Base-by-base conservation (phyloP, 2,888 invertebrate genomes). In the Drosophila buzzatii region DNA sequence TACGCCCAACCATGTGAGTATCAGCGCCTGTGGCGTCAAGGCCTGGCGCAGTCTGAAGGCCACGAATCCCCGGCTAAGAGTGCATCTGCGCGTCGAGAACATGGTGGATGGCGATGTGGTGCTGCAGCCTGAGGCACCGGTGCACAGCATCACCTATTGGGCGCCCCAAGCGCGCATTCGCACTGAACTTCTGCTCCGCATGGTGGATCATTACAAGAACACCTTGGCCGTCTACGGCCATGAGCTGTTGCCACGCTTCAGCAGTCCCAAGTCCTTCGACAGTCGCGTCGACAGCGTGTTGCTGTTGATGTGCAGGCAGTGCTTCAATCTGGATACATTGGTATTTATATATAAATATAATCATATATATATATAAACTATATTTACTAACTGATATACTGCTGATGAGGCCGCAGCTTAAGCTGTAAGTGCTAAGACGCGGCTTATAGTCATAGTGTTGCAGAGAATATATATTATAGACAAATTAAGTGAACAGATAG, bases 51-150 rank as follows among this genome's bases (percentile, higher is more conserved):
- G 82, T 31, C 91, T 94, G 7, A 94, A 94, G 62, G 92, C 93
- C 59, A 94, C 94, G 59, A 96, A 96, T 92, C 95, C 95, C 0
- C 82, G 90, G 4, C 90, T 97, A n/a, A 93, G 93, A 71, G 96
- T 97, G 14, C 96, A 96, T 88, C 94, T 97, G 74, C 94, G 95
- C 76, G 91, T 96, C 3, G 95, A 96, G 89, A 95, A 95, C 47
- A 90, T 93, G 37, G 94, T 94, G 59, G 94, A 95, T 41, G 94
- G 94, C 49, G 94, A 95, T 74, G 91, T 96, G 33, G 93, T 96
- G 39, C 94, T 96, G 91, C 97, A 96, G 91, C 95, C 95, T 2
- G 93, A 94, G 58, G 96, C 96, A 0, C 96, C 96, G 0, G 96
- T 96, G 6, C 93, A 94, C 66, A 95, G 95, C 62, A 93, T 97